phyloP scores from a whole-genome alignment of 2,113 vertebrate species.

The Nettapus auritus region DNA sequence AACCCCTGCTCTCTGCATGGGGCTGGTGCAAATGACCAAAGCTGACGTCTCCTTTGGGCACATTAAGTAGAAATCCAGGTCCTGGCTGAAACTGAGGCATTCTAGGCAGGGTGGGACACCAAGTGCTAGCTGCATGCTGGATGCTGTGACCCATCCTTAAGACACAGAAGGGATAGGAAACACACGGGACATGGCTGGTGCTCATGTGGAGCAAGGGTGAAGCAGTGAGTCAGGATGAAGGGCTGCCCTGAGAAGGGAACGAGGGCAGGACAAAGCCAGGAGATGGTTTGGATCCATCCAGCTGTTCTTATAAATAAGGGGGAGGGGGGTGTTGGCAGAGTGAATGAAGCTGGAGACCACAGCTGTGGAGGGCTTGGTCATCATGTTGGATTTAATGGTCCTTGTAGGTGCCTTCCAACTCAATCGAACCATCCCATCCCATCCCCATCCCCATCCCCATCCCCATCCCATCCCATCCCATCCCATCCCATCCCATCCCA shows the following conservation, averaged over 20 bases:
- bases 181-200: too few relatives aligned
- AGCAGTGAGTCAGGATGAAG: rapidly evolving
- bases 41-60: not conserved
- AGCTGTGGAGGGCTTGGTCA: not conserved
- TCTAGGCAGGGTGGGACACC: not conserved
- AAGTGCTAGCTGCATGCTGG: not conserved
- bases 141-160: not conserved
- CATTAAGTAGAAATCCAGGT: not conserved
- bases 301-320: not conserved
- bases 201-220: too few relatives aligned
- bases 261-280: not conserved
- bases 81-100: not conserved
- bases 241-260: not conserved
- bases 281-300: not conserved
- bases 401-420: not conserved
- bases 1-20: not conserved
- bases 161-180: not conserved
- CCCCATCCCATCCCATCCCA: not conserved
- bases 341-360: not conserved
- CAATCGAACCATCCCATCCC: not conserved
- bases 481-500: too few relatives aligned
- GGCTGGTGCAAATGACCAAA: not conserved
- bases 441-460: too few relatives aligned
- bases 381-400: not conserved
- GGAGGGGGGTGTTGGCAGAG: rapidly evolving